Percentiles rank a stretch among this genome's conserved stretches.
Evolutionary conservation across 2,797 vertebrate genomes (phyloP).

Genomic region (Brachymystax lenok): DNA sequence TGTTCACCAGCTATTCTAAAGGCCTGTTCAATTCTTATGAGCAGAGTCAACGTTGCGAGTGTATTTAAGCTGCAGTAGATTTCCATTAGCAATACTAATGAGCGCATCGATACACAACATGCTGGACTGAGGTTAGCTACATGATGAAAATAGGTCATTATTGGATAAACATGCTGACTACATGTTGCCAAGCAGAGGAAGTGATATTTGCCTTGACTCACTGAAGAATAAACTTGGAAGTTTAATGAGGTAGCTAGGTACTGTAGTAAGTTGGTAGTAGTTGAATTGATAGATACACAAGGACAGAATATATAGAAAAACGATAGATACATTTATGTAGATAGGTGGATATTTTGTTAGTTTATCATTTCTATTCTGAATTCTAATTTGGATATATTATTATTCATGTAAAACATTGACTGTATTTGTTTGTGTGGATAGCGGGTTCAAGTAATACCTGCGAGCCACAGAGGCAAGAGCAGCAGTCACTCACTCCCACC

Average conservation of each 20-base stretch:
- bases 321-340: conserved; percentile 31
- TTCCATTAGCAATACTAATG: conserved; percentile 59
- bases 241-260: conserved; percentile 8
- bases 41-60: conserved; percentile 56
- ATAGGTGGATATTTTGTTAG: conserved; percentile 25
- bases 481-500: conserved; percentile 36
- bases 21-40: conserved; percentile 58
- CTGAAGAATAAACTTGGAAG: conserved; percentile 8
- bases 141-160: background rate
- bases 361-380: background rate
- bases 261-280: conserved; percentile 5
- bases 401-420: background rate
- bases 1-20: conserved; percentile 65
- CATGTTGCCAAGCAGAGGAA: background rate
- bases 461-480: conserved; percentile 17
- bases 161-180: background rate
- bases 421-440: conserved; percentile 20
- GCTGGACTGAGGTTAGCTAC: conserved; percentile 13
- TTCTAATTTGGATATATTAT: background rate
- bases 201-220: background rate
- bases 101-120: conserved; percentile 41
- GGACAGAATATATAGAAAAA: conserved; percentile 2
- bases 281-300: background rate
- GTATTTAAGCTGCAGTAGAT: conserved; percentile 54
- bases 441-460: background rate